Evolutionary conservation across 2,113 vertebrate genomes (phyloP).

Genomic region (Eolophus roseicapilla): DNA sequence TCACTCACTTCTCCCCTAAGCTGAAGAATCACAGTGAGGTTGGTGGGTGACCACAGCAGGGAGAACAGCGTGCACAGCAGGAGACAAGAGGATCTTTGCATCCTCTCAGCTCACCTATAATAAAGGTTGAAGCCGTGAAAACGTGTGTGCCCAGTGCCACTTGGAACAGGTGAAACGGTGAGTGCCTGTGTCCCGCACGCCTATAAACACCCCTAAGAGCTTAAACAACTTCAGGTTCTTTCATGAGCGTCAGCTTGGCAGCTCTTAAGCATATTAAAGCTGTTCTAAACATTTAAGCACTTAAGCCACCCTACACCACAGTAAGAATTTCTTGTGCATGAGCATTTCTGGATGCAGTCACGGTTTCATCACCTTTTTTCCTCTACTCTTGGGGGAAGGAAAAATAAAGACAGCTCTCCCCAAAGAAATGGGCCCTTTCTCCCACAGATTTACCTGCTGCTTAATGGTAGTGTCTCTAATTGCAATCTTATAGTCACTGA

Average conservation of each 20-base stretch:
- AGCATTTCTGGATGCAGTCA: neutral
- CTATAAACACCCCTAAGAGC: neutral
- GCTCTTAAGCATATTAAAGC: neutral
- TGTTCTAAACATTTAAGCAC: neutral
- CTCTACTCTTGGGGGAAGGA: neutral
- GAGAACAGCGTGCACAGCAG: neutral
- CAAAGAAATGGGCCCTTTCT: neutral
- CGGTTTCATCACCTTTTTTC: neutral
- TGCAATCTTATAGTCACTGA: neutral
- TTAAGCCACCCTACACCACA: neutral
- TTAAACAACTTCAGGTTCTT: neutral
- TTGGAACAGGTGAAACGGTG: neutral
- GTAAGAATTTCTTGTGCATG: neutral
- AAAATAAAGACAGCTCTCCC: neutral
- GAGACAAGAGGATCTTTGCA: no score
- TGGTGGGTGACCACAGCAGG: neutral
- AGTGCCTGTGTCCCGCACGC: fast-evolving
- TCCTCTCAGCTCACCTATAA: neutral
- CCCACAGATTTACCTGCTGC: neutral
- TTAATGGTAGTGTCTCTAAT: neutral
- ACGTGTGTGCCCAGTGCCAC: neutral
- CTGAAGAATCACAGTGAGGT: neutral
- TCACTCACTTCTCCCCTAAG: neutral
- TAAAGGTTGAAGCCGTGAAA: neutral
- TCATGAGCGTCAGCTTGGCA: neutral